Evolutionary conservation across 2,797 vertebrate species (phyloP).

Genomic region (Oryzias sinensis): DNA sequence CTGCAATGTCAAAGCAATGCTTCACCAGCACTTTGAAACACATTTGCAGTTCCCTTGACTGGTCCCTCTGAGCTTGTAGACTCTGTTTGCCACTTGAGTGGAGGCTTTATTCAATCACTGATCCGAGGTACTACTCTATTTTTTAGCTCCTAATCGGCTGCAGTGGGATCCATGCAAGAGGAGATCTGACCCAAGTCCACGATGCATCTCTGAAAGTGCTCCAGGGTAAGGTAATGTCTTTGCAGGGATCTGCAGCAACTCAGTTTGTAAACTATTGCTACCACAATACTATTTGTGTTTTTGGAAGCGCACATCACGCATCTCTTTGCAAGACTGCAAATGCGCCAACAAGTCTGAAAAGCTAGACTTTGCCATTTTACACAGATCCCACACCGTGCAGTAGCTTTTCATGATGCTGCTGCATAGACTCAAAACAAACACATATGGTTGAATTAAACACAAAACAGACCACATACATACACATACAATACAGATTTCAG

Average conservation of each 20-base stretch:
- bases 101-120: conserved; percentile 51
- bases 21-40: conserved; percentile 26
- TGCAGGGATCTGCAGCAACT: conserved; percentile 52
- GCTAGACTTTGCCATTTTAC: neutral
- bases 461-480: too few species aligned
- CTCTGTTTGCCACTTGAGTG: conserved; percentile 34
- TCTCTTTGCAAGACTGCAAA: too few species aligned
- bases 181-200: conserved; percentile 48
- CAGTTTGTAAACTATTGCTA: conserved; percentile 41
- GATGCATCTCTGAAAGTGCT: conserved; percentile 35
- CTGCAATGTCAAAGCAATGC: conserved; percentile 27
- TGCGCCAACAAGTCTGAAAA: too few species aligned
- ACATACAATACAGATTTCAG: too few species aligned
- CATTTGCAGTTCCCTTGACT: conserved; percentile 26
- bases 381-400: neutral
- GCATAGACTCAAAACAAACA: too few species aligned
- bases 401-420: conserved; percentile 12
- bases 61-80: conserved; percentile 24
- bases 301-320: too few species aligned
- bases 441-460: too few species aligned
- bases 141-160: conserved; percentile 54
- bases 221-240: conserved; percentile 24
- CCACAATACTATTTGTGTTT: conserved; percentile 44
- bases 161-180: conserved; percentile 35
- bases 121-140: conserved; percentile 46